Base-by-base conservation (phyloP, 2,113 vertebrate species). In the Hippopotamus amphibius region DNA sequence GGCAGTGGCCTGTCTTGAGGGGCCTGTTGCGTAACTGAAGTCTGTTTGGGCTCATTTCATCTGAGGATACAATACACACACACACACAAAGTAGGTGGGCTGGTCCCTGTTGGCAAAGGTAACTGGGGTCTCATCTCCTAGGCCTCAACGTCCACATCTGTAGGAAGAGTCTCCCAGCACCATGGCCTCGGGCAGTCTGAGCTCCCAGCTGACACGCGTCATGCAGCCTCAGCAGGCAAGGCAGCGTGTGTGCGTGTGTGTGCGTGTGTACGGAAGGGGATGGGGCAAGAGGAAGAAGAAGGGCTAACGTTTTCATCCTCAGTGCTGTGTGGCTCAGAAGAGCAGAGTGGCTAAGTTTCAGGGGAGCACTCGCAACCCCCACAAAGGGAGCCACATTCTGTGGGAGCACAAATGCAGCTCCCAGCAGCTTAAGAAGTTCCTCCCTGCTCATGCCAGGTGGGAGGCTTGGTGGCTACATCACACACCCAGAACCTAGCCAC, bases 401-500 rank as follows among this genome's bases (percentile, higher is more conserved):
- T 66, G 53, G 41, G 68, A 87, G 57, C 22, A 72, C 79, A 87
- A 85, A 69, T 6, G 46, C 14, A 48, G 7, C 76, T 80, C 37
- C 33, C 46, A 71, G 90, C 24, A 26, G 12, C 43, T 65, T 43
- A 48, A 2, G 53, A 93, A 77, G 74, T n/a, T 46, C 91, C 81
- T 65, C 71, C 69, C 53, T 94, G 46, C 28, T 57, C 7, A 22
- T 0, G 0, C 74, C 50, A 22, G 37, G 59, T 81, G n/a, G 76
- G 69, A 90, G 28, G 59, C 6, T 7, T 37, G 46, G 6, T n/a
- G 61, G 82, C 61, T 65, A 59, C 33, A 77, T 63, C 53, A 84
- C 57, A 69, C 24, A 85, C 69, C 57, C 68, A 65, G 65, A n/a
- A 26, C 88, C 87, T 12, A 41, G 89, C 43, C 97, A 74, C 79